These are phyloP conservation scores for Anarrhichthys ocellatus DNA, from an alignment of 2,113 vertebrate species.

Conservation along the genomic window DNA sequence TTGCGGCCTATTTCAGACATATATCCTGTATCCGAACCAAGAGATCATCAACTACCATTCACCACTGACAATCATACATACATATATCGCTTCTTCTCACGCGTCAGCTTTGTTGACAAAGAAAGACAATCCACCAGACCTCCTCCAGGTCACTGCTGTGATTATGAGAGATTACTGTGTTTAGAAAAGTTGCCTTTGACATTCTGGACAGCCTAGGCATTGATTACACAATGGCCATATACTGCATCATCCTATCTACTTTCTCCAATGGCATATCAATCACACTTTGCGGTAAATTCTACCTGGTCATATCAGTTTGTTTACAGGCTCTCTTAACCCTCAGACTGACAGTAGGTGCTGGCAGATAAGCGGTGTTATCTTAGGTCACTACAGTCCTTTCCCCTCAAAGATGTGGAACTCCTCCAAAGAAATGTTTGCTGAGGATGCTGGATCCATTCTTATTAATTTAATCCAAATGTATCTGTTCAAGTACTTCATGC, in stretches of 20 bases:
- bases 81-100: not conserved
- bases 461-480: not conserved
- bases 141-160: not conserved
- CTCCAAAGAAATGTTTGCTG: not conserved
- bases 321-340: conserved; percentile 9
- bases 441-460: not conserved
- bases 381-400: not conserved
- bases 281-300: conserved; percentile 18
- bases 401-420: not conserved
- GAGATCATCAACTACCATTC: not conserved
- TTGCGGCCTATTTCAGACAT: not conserved
- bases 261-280: not conserved
- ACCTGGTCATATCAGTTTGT: conserved; percentile 26
- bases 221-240: not conserved
- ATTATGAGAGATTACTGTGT: not conserved
- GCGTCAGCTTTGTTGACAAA: conserved; percentile 30
- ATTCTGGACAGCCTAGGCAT: not conserved
- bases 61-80: not conserved
- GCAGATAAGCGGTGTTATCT: conserved; percentile 29
- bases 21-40: not conserved
- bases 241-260: not conserved
- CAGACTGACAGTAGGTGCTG: not conserved
- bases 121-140: not conserved
- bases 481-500: not conserved
- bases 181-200: not conserved